These are phyloP conservation scores for Trogon melanurus DNA, from an alignment of 2,113 vertebrate genomes.

Conservation along the genomic window DNA sequence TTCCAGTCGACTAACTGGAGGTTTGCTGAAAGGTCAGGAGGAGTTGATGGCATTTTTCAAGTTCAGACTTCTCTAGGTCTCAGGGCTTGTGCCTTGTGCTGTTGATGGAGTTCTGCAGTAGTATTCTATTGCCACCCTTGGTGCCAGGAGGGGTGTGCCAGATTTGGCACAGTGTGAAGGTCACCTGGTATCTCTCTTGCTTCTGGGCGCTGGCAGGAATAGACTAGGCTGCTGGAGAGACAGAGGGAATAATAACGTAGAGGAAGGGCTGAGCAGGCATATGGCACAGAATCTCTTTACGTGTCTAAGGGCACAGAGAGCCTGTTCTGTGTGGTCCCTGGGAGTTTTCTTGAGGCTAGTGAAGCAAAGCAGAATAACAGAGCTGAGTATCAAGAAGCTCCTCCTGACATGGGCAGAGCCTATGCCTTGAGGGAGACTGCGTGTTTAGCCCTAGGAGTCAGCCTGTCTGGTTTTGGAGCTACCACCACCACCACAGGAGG, in stretches of 20 bases:
- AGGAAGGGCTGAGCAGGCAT: not conserved
- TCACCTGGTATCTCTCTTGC: not conserved
- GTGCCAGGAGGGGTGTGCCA: not conserved
- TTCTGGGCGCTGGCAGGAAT: not conserved
- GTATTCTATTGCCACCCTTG: not conserved
- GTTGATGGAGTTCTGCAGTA: not conserved
- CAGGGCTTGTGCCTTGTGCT: not conserved
- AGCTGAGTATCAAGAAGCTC: not conserved
- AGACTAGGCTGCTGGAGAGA: not conserved
- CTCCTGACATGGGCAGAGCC: not conserved
- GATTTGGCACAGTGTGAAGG: not conserved
- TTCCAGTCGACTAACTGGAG: constrained; percentile 14
- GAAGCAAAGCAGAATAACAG: not conserved
- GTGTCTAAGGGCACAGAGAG: not conserved
- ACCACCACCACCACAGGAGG: not conserved
- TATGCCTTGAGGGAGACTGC: not conserved
- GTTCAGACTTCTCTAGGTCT: not conserved
- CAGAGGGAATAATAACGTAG: accelerated
- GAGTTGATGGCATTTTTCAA: not conserved
- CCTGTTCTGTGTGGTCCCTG: not conserved
- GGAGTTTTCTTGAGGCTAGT: not conserved
- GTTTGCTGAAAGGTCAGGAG: constrained; percentile 22
- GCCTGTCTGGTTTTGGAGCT: not conserved
- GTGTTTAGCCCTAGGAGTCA: not conserved
- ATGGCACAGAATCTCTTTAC: not conserved